Conservation (phyloP, 2,797 vertebrate species). For the Craterocephalus amniculus region DNA sequence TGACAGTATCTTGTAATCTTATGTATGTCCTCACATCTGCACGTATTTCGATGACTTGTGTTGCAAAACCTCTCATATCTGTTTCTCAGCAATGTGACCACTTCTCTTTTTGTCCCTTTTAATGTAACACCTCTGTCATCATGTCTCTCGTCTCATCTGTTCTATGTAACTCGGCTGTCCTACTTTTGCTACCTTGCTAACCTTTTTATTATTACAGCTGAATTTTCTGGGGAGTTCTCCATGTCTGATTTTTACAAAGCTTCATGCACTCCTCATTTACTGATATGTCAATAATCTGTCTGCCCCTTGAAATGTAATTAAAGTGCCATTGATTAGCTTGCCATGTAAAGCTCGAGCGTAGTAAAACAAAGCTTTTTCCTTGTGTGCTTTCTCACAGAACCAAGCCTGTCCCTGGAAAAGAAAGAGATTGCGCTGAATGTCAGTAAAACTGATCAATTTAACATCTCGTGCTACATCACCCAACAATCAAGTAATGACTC, state of each 20-base stretch:
- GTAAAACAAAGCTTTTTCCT: background rate
- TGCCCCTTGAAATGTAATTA: background rate
- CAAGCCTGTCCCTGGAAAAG: conserved; percentile 41
- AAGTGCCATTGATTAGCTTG: background rate
- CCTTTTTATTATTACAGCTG: background rate
- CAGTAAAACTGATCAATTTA: conserved; percentile 45
- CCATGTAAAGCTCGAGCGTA: conserved; percentile 3
- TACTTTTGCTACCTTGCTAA: background rate
- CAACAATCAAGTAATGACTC: conserved; percentile 52
- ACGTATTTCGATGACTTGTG: background rate
- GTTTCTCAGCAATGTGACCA: background rate
- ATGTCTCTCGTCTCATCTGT: no score
- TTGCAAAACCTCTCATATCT: background rate
- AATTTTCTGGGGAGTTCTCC: background rate
- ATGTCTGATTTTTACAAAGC: background rate
- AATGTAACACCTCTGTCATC: background rate
- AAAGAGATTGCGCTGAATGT: conserved; percentile 32
- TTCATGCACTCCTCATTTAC: background rate
- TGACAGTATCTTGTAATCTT: background rate
- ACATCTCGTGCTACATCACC: conserved; percentile 59
- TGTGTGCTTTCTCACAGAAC: conserved; percentile 42
- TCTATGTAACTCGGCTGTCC: background rate
- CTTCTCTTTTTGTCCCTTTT: conserved; percentile 8
- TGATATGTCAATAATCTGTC: background rate
- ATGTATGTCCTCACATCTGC: background rate